phyloP scores from a whole-genome alignment of 1,140 invertebrate genomes.

The Daktulosphaira vitifoliae region DNA sequence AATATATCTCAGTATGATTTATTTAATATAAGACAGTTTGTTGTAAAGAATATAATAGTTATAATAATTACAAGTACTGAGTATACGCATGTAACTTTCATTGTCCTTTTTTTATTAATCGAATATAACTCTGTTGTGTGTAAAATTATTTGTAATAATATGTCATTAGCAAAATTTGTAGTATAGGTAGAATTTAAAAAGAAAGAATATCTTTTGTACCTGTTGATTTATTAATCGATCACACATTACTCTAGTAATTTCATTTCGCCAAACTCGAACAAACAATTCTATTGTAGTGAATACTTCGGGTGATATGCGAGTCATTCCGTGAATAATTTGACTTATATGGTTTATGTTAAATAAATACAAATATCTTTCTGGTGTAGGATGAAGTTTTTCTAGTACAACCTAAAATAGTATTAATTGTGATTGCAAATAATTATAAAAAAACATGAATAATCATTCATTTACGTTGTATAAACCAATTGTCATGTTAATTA shows the following conservation, averaged over 20 bases:
- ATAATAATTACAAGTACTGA: too few species aligned
- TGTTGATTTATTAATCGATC: conserved; percentile 68
- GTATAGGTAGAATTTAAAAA: too few species aligned
- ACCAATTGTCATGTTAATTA: conserved; percentile 68
- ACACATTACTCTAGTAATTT: conserved; percentile 73
- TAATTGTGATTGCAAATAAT: conserved; percentile 18
- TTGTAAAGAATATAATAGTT: too few species aligned
- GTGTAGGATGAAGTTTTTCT: conserved; percentile 73
- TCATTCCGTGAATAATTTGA: conserved; percentile 67
- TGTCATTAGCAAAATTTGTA: too few species aligned
- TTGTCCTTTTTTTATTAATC: too few species aligned
- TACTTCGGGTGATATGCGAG: conserved; percentile 55
- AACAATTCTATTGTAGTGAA: conserved; percentile 58
- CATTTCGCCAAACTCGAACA: conserved; percentile 79
- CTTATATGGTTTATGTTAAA: conserved; percentile 87
- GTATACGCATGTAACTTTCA: too few species aligned
- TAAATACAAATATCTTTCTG: conserved; percentile 87
- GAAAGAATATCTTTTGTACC: too few species aligned
- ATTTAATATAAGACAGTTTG: too few species aligned
- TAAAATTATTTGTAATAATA: too few species aligned
- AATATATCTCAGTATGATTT: too few species aligned
- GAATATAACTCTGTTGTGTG: too few species aligned
- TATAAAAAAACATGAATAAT: neutral
- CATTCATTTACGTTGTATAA: conserved; percentile 61
- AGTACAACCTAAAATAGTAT: conserved; percentile 52